Evolutionary conservation across 2,113 vertebrate species (phyloP).

Genomic region (Aythya baeri): DNA sequence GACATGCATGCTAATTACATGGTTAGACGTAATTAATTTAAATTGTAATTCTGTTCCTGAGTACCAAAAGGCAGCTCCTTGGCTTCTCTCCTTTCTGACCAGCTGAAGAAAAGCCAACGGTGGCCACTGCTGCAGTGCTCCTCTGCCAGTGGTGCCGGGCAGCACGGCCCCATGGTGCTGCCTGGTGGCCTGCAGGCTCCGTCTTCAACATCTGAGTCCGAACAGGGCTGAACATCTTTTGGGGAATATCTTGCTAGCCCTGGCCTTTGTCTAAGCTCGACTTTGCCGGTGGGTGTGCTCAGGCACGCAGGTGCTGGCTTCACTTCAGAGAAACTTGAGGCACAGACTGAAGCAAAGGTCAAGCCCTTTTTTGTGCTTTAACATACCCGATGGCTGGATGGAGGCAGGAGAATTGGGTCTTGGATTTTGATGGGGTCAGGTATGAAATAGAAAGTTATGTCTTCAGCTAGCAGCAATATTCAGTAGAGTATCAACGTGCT

Average conservation of each 20-base stretch:
- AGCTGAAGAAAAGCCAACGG: neutral
- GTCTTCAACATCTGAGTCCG: neutral
- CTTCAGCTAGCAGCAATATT: neutral
- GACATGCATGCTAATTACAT: neutral
- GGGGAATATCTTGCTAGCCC: neutral
- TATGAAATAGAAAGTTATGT: neutral
- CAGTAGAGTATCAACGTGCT: neutral
- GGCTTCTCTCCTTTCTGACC: neutral
- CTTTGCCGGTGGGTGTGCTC: neutral
- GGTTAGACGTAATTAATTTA: conserved; percentile 23
- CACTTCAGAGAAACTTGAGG: neutral
- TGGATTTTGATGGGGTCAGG: neutral
- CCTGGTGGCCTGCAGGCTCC: neutral
- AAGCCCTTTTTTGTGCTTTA: neutral
- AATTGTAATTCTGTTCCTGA: conserved; percentile 11
- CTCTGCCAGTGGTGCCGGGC: neutral
- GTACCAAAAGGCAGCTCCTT: neutral
- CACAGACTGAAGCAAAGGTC: neutral
- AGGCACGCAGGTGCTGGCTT: neutral
- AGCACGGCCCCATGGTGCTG: neutral
- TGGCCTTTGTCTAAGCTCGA: neutral
- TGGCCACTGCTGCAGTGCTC: neutral
- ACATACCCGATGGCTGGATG: neutral
- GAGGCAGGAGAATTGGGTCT: neutral
- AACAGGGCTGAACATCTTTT: neutral